phyloP scores from a whole-genome alignment of 2,113 vertebrate species.

The Hippocampus comes region DNA sequence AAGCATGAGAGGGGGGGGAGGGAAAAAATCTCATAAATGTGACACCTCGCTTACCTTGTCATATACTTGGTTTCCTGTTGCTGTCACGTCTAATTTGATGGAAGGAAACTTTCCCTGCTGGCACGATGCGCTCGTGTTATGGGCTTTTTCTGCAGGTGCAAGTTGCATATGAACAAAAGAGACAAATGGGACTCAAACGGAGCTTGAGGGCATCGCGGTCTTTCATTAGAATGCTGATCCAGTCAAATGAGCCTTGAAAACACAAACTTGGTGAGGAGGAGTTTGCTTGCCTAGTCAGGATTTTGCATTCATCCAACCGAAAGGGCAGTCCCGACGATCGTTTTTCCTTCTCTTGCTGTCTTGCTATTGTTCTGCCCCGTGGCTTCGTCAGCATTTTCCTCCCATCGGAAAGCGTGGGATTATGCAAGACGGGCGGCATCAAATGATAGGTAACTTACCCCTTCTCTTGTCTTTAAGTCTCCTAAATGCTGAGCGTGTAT shows the following conservation, averaged over 20 bases:
- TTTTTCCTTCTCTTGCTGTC: conserved; percentile 20
- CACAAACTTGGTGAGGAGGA: conserved; percentile 55
- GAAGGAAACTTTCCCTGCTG: conserved; percentile 2
- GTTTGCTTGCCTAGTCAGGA: conserved; percentile 65
- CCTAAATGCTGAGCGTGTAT: conserved; percentile 61
- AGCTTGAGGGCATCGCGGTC: conserved; percentile 42
- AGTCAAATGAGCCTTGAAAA: conserved; percentile 54
- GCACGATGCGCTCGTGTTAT: not conserved
- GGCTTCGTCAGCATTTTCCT: conserved; percentile 64
- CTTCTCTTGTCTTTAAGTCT: conserved; percentile 64
- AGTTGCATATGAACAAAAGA: conserved; percentile 38
- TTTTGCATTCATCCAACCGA: conserved; percentile 60
- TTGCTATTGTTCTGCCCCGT: conserved; percentile 52
- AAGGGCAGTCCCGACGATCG: conserved; percentile 39
- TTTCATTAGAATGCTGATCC: conserved; percentile 68
- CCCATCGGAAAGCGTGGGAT: conserved; percentile 60
- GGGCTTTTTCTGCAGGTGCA: conserved; percentile 40
- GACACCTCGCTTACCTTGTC: not conserved
- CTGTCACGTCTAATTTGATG: conserved; percentile 9
- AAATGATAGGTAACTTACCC: conserved; percentile 59
- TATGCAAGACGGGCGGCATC: conserved; percentile 68
- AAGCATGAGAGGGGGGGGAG: not conserved
- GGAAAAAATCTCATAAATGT: conserved; percentile 23
- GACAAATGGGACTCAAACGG: conserved; percentile 49
- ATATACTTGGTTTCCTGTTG: not conserved